These are phyloP conservation scores for Phenacoccus solenopsis DNA, from an alignment of 1,140 invertebrate genomes.

Conservation along the genomic window DNA sequence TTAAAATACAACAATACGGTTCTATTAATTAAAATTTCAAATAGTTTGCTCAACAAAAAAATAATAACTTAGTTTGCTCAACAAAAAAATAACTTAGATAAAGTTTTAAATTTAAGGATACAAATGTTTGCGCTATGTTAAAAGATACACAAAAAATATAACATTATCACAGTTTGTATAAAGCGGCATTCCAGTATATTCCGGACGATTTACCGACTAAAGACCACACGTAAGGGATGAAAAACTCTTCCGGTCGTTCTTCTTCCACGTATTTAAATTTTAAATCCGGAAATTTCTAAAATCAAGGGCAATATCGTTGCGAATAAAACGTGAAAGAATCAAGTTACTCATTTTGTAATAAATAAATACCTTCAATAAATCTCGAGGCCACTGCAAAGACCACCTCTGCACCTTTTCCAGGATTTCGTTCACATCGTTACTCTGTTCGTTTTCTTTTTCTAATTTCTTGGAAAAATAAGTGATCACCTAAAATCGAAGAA, in stretches of 20 bases:
- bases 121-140: background rate
- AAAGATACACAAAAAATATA: background rate
- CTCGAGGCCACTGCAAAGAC: constrained; percentile 73
- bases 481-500: constrained; percentile 49
- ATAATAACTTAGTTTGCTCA: background rate
- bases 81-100: too few relatives aligned
- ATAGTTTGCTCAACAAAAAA: background rate
- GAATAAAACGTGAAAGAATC: too few relatives aligned
- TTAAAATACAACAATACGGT: background rate
- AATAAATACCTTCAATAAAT: constrained; percentile 73
- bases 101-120: background rate
- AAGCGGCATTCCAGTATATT: constrained; percentile 21
- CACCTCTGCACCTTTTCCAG: constrained; percentile 75
- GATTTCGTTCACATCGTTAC: constrained; percentile 72
- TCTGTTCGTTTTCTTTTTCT: constrained; percentile 47
- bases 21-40: background rate
- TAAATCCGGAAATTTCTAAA: constrained; percentile 94
- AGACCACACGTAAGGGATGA: constrained; percentile 97
- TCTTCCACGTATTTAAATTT: constrained; percentile 99
- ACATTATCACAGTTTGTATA: constrained; percentile 21
- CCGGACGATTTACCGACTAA: constrained; percentile 42
- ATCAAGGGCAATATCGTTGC: too few relatives aligned
- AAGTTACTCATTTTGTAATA: too few relatives aligned
- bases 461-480: constrained; percentile 72
- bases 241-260: constrained; percentile 96